phyloP scores from a whole-genome alignment of 2,113 vertebrate genomes.

The Bubo scandiacus region DNA sequence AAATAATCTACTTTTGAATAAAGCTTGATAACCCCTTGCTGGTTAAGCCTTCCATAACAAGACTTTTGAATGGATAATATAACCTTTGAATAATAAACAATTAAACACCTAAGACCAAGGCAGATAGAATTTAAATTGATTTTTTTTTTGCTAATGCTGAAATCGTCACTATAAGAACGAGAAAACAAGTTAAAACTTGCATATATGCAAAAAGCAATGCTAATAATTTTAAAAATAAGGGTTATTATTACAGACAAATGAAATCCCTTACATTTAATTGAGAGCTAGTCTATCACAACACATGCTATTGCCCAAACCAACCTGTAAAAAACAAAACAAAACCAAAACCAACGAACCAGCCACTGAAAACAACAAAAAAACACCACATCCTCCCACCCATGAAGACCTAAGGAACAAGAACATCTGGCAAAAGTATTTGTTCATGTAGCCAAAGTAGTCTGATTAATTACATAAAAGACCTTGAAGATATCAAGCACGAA shows the following conservation, averaged over 20 bases:
- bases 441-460: background rate
- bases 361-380: background rate
- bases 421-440: background rate
- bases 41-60: background rate
- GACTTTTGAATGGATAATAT: background rate
- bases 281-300: background rate
- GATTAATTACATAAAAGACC: background rate
- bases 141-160: background rate
- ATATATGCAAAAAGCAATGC: background rate
- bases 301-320: background rate
- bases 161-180: background rate
- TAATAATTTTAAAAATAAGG: background rate
- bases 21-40: background rate
- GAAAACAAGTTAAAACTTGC: background rate
- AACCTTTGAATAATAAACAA: background rate
- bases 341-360: background rate
- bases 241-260: background rate
- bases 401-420: background rate
- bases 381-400: background rate
- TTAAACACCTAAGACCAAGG: background rate
- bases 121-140: background rate
- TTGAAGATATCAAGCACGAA: background rate
- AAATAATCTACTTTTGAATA: background rate
- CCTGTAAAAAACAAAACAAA: background rate
- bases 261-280: background rate